These are phyloP conservation scores for Acipenser ruthenus DNA, from an alignment of 2,797 vertebrate species.

Conservation along the genomic window DNA sequence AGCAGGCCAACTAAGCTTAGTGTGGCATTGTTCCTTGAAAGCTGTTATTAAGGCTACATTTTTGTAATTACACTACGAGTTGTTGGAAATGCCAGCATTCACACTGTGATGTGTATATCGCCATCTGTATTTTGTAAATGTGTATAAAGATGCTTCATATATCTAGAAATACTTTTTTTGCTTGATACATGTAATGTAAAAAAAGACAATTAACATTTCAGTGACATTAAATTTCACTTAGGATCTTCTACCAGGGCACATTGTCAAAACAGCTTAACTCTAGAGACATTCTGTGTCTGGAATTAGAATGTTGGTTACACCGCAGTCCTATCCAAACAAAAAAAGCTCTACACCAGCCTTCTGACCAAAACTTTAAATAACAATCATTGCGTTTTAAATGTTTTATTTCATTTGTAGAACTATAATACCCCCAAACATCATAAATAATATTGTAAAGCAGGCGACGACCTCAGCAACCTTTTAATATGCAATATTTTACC, in stretches of 20 bases:
- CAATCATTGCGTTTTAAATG: no score
- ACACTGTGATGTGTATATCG: constrained; percentile 90
- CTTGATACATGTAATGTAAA: no score
- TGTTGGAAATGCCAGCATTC: constrained; percentile 70
- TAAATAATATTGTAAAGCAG: no score
- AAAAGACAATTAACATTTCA: not conserved
- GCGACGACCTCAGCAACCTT: no score
- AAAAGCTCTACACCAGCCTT: no score
- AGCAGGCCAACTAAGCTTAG: constrained; percentile 61
- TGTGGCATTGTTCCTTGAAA: constrained; percentile 66
- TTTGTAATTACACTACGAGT: constrained; percentile 77
- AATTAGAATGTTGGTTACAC: no score
- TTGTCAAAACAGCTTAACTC: constrained; percentile 6
- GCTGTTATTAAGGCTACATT: constrained; percentile 63
- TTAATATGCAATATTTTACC: no score
- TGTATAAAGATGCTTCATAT: constrained; percentile 68
- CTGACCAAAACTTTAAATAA: no score
- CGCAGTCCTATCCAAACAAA: no score
- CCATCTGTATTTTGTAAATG: constrained; percentile 81
- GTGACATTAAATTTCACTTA: constrained; percentile 10
- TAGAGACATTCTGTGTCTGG: no score
- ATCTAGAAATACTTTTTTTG: constrained; percentile 46
- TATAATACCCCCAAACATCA: no score
- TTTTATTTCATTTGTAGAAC: no score
- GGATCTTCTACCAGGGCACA: constrained; percentile 44